Base-by-base conservation (phyloP, 2,797 vertebrate genomes). In the Gallirallus australis region DNA sequence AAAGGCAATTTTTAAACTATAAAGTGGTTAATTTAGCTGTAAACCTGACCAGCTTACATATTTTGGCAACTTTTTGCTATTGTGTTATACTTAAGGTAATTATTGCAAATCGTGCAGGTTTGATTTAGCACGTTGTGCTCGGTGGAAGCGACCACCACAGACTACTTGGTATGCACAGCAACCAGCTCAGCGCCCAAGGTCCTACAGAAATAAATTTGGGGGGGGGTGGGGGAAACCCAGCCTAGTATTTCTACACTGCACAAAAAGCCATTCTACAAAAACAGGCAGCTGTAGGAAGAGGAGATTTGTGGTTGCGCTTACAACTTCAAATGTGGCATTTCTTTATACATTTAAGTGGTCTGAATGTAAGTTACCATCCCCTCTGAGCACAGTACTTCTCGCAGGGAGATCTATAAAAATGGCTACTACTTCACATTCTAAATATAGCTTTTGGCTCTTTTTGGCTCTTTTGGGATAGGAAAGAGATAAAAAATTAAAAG, bases 11-110 rank as follows among this genome's bases (percentile, higher is more conserved):
- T 95, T 94, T 77, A 79, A 94, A 89, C 69, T 69, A 79, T 53
- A n/a, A 94, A 94, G 82, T 45, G 42, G 52, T 78, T 94, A 69
- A 93, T 93, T 86, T 84, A 94, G 77, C 77, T 91, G 91, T 82
- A 93, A 90, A 89, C 68, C 70, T 57, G 35, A 93, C 35, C 65
- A 63, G 73, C 53, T 73, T 90, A 94, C 54, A 60, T 20, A 91
- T 95, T 91, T 82, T 85, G 79, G 42, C 70, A 90, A 84, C 39
- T 94, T 86, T 86, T 86, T 35, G 21, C 60, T 68, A 31, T n/a
- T 69, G 50, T 35, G 53, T 53, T 82, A 45, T 6, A 52, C 52
- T 80, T 75, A 39, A 86, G 16, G 11, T 28, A 85, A 39, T 71
- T 86, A 59, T 21, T 82, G 53, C 45, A 94, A 88, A 86, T 56